Evolutionary conservation across 1,140 invertebrate genomes (phyloP).

Genomic region (Holcopasites calliopsidis): DNA sequence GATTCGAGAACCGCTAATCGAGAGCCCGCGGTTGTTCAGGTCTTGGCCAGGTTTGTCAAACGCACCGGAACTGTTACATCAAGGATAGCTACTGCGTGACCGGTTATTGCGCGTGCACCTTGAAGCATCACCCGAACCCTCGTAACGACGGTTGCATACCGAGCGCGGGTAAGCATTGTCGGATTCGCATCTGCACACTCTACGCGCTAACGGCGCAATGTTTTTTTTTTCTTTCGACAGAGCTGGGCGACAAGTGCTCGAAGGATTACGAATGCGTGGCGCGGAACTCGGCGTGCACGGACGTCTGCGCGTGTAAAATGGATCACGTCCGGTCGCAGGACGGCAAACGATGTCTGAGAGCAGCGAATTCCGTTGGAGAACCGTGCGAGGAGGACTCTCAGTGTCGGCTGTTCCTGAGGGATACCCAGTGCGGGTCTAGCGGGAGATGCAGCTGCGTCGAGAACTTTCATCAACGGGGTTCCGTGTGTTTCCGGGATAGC

Average conservation of each 20-base stretch:
- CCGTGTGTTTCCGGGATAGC: constrained; percentile 63
- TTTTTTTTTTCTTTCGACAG: constrained; percentile 39
- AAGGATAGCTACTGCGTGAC: constrained; percentile 65
- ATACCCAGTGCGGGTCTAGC: constrained; percentile 60
- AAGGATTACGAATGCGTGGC: constrained; percentile 69
- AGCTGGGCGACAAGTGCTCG: constrained; percentile 61
- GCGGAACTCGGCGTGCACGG: constrained; percentile 65
- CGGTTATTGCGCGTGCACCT: constrained; percentile 68
- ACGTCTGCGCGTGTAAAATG: constrained; percentile 67
- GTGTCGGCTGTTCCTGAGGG: constrained; percentile 63
- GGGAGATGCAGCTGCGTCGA: constrained; percentile 63
- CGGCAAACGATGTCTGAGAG: constrained; percentile 66
- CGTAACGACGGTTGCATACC: constrained; percentile 67
- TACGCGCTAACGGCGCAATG: neutral
- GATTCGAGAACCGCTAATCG: neutral
- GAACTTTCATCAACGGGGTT: constrained; percentile 66
- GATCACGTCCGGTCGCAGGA: constrained; percentile 65
- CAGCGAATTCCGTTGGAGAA: constrained; percentile 67
- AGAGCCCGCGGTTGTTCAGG: constrained; percentile 40
- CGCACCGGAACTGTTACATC: constrained; percentile 70
- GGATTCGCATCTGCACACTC: neutral
- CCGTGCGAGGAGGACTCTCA: constrained; percentile 70
- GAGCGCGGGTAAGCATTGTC: constrained; percentile 60
- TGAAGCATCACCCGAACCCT: constrained; percentile 63
- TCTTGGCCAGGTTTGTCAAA: constrained; percentile 65